These are phyloP conservation scores for Rhinichthys klamathensis DNA, from an alignment of 2,113 vertebrate genomes.

Conservation along the genomic window DNA sequence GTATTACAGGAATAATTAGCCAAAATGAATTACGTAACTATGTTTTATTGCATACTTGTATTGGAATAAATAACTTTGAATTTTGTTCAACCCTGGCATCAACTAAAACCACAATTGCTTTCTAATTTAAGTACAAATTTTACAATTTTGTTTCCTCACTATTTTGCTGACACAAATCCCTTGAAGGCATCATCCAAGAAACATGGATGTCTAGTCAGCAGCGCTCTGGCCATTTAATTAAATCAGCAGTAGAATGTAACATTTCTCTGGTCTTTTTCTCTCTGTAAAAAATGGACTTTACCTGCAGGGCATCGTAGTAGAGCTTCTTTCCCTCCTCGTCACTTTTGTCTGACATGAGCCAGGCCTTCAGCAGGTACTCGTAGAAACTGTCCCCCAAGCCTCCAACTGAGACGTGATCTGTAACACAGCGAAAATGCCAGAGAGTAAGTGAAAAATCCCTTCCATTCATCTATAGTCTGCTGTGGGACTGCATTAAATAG, in stretches of 20 bases:
- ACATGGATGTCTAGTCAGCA: slow-evolving; percentile 7
- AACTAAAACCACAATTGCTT: not conserved
- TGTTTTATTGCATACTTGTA: not conserved
- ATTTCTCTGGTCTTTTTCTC: not conserved
- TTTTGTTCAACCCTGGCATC: not conserved
- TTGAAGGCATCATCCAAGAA: not conserved
- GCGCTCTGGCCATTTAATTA: not conserved
- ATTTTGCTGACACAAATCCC: slow-evolving; percentile 7
- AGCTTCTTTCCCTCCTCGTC: slow-evolving; percentile 94
- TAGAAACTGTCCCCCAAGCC: slow-evolving; percentile 98
- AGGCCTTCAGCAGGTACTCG: slow-evolving; percentile 97
- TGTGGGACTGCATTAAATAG: not conserved
- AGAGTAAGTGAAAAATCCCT: not conserved
- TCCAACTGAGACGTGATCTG: slow-evolving; percentile 96
- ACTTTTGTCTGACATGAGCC: slow-evolving; percentile 95
- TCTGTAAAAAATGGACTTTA: slow-evolving; percentile 64
- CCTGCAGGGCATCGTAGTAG: slow-evolving; percentile 96
- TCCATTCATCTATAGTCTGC: not conserved
- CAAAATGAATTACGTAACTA: not conserved
- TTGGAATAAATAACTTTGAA: not conserved
- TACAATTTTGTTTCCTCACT: not conserved
- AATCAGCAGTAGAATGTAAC: not conserved
- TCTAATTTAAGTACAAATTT: not conserved
- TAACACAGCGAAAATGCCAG: slow-evolving; percentile 58
- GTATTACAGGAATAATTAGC: not conserved